phyloP scores from a whole-genome alignment of 1,140 invertebrate genomes.

The Drosophila azteca region DNA sequence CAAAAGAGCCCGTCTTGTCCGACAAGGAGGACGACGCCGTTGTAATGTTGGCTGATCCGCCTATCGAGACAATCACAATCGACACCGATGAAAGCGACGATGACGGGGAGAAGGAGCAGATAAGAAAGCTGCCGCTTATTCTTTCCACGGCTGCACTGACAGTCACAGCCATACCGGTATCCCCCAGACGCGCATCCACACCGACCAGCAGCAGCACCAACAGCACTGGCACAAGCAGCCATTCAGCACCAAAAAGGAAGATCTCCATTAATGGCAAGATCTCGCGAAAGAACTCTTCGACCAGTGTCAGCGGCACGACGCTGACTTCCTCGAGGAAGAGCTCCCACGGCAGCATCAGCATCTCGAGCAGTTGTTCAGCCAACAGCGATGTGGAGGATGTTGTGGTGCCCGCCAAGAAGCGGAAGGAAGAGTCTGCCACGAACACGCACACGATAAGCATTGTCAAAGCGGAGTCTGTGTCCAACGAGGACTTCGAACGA shows the following conservation, averaged over 20 bases:
- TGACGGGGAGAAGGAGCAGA: conserved; percentile 13
- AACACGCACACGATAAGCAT: conserved; percentile 45
- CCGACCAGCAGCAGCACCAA: conserved; percentile 8
- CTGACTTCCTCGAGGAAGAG: conserved; percentile 32
- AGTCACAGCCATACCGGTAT: too few relatives aligned
- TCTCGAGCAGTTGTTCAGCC: conserved; percentile 7
- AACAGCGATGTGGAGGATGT: conserved; percentile 61
- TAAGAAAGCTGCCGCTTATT: conserved; percentile 10
- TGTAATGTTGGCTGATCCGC: conserved; percentile 41
- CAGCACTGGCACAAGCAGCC: not conserved
- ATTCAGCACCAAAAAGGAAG: not conserved
- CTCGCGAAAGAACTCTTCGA: conserved; percentile 7
- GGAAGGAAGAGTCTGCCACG: conserved; percentile 7
- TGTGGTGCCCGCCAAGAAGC: not conserved
- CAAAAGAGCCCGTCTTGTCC: too few relatives aligned
- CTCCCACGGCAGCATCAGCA: conserved; percentile 28
- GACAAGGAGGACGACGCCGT: conserved; percentile 17
- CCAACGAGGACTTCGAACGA: conserved; percentile 67
- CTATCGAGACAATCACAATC: conserved; percentile 71
- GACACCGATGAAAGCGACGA: conserved; percentile 62
- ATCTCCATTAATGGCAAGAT: not conserved
- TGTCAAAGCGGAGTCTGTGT: conserved; percentile 57
- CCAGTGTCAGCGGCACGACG: conserved; percentile 8
- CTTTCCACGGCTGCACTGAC: conserved; percentile 16
- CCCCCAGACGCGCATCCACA: conserved; percentile 19